Base-by-base conservation (phyloP, 2,797 vertebrate genomes). In the Eulemur mongoz region DNA sequence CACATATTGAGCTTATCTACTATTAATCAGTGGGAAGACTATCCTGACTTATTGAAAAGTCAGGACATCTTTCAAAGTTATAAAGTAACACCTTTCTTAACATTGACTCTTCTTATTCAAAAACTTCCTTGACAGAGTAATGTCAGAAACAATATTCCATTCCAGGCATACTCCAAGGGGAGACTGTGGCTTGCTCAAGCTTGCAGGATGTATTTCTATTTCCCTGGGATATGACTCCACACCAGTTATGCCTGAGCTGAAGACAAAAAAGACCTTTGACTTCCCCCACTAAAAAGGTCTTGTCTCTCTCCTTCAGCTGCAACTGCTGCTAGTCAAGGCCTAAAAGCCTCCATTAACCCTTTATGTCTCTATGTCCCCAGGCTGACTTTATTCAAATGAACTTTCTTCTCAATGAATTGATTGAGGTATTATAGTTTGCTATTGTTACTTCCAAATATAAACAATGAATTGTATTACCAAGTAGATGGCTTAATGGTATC, bases 81-180 rank as follows among this genome's bases (percentile, higher is more conserved):
- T 87, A 94, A 94, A 35, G 30, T 35, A 82, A 82, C 7, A 81
- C 12, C 2, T 70, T n/a, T 40, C 20, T 63, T 88, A 61, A 94
- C 79, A 92, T 23, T 73, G n/a, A 76, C n/a, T 91, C 20, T 89
- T 96, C 22, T 96, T 89, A 48, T 80, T 95, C 76, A 95, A 61
- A 70, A 94, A 87, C 50, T 87, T 73, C 9, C n/a, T 52, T 96
- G 70, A 27, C 54, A 94, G 86, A 72, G 5, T 87, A 84, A 78
- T 38, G 17, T 89, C 82, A 82, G 27, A 97, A 93, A 85, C 1
- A 82, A 72, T 76, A 89, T 89, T 94, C 67, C 72, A 96, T 65
- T 95, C 38, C 22, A 84, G 17, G 7, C 17, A 73, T 50, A 69
- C 18, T 91, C 17, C 43, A 93, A 89, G 52, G n/a, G 20, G 35